Conservation (phyloP, 1,140 invertebrate species). For the Drosophila ogumai region DNA sequence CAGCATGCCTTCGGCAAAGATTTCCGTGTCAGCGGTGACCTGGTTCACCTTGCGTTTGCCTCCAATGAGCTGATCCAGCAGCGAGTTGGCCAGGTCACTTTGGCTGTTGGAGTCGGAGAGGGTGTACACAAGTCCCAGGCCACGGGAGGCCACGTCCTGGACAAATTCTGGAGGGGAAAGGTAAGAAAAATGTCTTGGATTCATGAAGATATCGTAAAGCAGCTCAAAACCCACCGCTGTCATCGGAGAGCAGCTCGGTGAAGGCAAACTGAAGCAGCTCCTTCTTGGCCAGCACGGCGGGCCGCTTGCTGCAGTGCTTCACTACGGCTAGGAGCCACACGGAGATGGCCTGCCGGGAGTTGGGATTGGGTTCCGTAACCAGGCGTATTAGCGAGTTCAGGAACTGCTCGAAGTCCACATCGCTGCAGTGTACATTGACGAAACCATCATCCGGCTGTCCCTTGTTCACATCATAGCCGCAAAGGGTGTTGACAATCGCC, state of each 20-base stretch:
- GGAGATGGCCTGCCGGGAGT: slow-evolving; percentile 90
- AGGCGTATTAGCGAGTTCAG: slow-evolving; percentile 89
- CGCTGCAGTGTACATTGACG: slow-evolving; percentile 81
- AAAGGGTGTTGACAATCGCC: slow-evolving; percentile 76
- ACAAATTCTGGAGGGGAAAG: slow-evolving; percentile 88
- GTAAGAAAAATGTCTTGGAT: background rate
- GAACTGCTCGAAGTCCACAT: slow-evolving; percentile 88
- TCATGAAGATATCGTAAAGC: background rate
- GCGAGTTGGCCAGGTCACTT: slow-evolving; percentile 89
- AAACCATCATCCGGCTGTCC: slow-evolving; percentile 88
- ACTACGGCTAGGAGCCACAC: slow-evolving; percentile 94
- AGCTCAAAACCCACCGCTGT: slow-evolving; percentile 89
- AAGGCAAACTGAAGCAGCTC: slow-evolving; percentile 92
- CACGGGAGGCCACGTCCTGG: slow-evolving; percentile 96
- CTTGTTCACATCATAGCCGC: slow-evolving; percentile 86
- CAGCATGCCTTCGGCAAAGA: slow-evolving; percentile 94
- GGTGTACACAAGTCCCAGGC: slow-evolving; percentile 94
- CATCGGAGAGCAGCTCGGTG: slow-evolving; percentile 94
- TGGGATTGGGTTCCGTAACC: slow-evolving; percentile 91
- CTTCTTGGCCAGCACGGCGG: slow-evolving; percentile 89
- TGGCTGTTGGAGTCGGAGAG: slow-evolving; percentile 90
- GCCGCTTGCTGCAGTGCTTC: slow-evolving; percentile 91
- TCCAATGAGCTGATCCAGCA: slow-evolving; percentile 93
- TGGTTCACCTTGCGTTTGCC: slow-evolving; percentile 90
- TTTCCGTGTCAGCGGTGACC: slow-evolving; percentile 92